Base-by-base conservation (phyloP, 2,888 invertebrate species). In the Drosophila kuntzei region DNA sequence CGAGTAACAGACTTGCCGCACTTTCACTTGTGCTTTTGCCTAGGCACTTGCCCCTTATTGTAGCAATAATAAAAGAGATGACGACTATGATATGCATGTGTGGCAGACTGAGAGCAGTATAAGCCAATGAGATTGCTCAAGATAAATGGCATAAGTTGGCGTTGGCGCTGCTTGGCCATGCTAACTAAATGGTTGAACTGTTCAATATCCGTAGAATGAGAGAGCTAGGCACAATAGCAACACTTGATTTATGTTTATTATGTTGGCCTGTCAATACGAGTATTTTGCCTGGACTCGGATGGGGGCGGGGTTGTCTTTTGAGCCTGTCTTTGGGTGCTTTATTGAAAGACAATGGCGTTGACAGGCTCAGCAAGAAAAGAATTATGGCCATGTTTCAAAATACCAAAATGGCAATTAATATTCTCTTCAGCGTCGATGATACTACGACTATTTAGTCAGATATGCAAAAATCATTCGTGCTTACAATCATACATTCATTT, bases 201-300 rank as follows among this genome's bases (percentile, higher is more conserved):
- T 59, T 68, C 66, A 66, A 73, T 73, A 60, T 44, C 73, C 53
- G n/a, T 7, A 34, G 57, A 55, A 63, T 43, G 14, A 32, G 25
- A 36, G n/a, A 29, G 29, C 29, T 46, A 14, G 53, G 16, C 59
- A 80, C 83, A 79, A 80, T 75, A 65, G 72, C 54, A 68, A 68
- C 78, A 79, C 79, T 83, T 85, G 84, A 84, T 84, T 85, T 84
- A 84, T 84, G 81, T 85, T 84, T 85, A 83, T 84, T 85, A 85
- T 84, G 86, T 70, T 81, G 79, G 66, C 66, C 79, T 84, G 85
- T 72, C 83, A 84, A 85, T 83, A 53, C 18, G 37, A 22, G 36
- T 16, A 78, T 71, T 54, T 43, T 50, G 63, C 34, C 25, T 75
- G 47, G 63, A 12, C 14, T 46, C 1, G 2, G 16, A 2, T 18